phyloP scores from a whole-genome alignment of 2,113 vertebrate species.

The Plestiodon gilberti region DNA sequence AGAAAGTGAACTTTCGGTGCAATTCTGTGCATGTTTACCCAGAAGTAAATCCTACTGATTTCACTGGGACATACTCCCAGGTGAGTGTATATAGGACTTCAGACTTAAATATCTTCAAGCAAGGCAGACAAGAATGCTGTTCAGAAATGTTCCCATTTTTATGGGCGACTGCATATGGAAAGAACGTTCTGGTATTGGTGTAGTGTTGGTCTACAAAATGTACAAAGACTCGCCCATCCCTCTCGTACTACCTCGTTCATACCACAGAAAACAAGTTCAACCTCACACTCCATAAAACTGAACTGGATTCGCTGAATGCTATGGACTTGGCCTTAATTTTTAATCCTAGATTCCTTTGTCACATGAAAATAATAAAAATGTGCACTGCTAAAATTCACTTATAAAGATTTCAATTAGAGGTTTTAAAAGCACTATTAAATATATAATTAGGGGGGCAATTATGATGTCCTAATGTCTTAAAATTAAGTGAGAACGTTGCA shows the following conservation, averaged over 20 bases:
- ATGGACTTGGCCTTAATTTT: not conserved
- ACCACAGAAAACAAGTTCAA: not conserved
- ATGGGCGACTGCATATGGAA: not conserved
- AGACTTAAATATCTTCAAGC: not conserved
- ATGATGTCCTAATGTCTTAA: constrained; percentile 9
- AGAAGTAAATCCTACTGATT: no score
- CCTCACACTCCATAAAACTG: constrained; percentile 51
- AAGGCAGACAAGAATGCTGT: not conserved
- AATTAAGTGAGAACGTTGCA: constrained; percentile 1
- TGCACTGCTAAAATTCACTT: constrained; percentile 19
- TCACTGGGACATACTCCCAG: no score
- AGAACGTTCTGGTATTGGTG: not conserved
- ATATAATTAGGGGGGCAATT: constrained; percentile 8
- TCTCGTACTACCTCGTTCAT: not conserved
- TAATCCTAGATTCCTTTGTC: constrained; percentile 29
- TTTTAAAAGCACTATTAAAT: constrained; percentile 37
- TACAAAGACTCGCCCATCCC: not conserved
- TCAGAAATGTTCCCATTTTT: constrained; percentile 16
- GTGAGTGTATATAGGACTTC: no score
- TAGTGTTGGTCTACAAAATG: constrained; percentile 23
- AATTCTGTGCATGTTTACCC: no score
- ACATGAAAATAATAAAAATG: constrained; percentile 5
- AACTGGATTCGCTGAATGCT: constrained; percentile 25
- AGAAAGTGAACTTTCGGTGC: no score
- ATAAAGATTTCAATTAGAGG: constrained; percentile 24